phyloP scores from a whole-genome alignment of 2,113 vertebrate species.

The Pithys albifrons region DNA sequence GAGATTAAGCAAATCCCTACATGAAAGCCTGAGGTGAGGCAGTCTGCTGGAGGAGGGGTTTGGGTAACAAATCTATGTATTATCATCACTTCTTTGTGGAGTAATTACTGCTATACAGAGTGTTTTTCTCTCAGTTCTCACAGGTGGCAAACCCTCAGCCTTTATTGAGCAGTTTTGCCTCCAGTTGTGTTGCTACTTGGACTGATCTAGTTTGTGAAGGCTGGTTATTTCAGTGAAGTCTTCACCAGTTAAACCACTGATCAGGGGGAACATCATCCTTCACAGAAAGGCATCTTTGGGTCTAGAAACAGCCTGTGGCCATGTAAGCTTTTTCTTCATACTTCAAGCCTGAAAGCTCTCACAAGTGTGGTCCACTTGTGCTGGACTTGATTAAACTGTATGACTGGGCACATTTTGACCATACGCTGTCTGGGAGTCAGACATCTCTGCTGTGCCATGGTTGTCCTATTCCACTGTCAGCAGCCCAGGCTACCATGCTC shows the following conservation, averaged over 20 bases:
- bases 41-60: neutral
- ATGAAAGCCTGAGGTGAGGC: neutral
- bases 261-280: neutral
- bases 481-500: neutral
- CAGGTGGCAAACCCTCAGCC: neutral
- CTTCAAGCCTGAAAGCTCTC: neutral
- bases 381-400: neutral
- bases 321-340: neutral
- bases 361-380: too few relatives aligned
- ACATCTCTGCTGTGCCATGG: neutral
- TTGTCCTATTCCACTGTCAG: neutral
- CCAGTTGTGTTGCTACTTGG: neutral
- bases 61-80: neutral
- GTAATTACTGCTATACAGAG: neutral
- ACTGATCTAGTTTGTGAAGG: neutral
- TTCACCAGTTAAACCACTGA: neutral
- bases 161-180: neutral
- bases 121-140: neutral
- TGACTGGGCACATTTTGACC: neutral
- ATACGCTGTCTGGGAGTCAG: neutral
- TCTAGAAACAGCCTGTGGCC: neutral
- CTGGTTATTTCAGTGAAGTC: neutral
- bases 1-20: constrained; percentile 30
- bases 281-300: neutral
- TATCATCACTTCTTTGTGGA: neutral